Conservation (phyloP, 1,140 invertebrate species). For the Drosophila subpulchrella region DNA sequence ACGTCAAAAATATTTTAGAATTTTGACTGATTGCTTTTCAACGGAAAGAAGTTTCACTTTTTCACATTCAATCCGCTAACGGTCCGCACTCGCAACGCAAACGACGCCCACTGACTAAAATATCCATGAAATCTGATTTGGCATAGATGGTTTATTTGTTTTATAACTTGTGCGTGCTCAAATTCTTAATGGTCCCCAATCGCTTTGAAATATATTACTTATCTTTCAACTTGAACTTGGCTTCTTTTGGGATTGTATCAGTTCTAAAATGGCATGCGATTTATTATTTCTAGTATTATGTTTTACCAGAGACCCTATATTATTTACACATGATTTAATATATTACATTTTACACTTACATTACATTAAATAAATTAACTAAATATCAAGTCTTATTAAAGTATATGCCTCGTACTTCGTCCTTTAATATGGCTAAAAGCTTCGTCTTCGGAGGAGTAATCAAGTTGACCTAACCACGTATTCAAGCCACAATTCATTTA, state of each 20-base stretch:
- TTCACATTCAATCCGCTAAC: slow-evolving; percentile 32
- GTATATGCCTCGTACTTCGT: neutral
- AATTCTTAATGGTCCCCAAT: slow-evolving; percentile 51
- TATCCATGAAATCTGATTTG: slow-evolving; percentile 55
- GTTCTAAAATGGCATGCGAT: neutral
- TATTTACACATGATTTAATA: too few relatives aligned
- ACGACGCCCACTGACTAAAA: slow-evolving; percentile 54
- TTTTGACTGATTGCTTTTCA: slow-evolving; percentile 7
- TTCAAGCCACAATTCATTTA: slow-evolving; percentile 41
- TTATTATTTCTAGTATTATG: neutral
- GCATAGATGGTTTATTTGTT: slow-evolving; percentile 51
- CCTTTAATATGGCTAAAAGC: slow-evolving; percentile 3
- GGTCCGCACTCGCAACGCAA: slow-evolving; percentile 53
- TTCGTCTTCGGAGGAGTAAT: slow-evolving; percentile 6
- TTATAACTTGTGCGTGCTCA: slow-evolving; percentile 48
- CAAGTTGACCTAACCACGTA: slow-evolving; percentile 40
- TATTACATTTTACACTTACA: too few relatives aligned
- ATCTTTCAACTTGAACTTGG: slow-evolving; percentile 39
- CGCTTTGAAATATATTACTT: neutral
- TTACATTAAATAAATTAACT: too few relatives aligned
- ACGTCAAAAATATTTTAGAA: slow-evolving; percentile 1
- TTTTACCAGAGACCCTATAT: too few relatives aligned
- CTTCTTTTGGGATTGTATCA: too few relatives aligned
- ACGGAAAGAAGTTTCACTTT: slow-evolving; percentile 11
- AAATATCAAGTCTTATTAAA: too few relatives aligned